A percentile compares a stretch with the other conserved stretches of the same genome.
These are phyloP conservation scores for Tetrao urogallus DNA, from an alignment of 2,113 vertebrate species.

Conservation along the genomic window DNA sequence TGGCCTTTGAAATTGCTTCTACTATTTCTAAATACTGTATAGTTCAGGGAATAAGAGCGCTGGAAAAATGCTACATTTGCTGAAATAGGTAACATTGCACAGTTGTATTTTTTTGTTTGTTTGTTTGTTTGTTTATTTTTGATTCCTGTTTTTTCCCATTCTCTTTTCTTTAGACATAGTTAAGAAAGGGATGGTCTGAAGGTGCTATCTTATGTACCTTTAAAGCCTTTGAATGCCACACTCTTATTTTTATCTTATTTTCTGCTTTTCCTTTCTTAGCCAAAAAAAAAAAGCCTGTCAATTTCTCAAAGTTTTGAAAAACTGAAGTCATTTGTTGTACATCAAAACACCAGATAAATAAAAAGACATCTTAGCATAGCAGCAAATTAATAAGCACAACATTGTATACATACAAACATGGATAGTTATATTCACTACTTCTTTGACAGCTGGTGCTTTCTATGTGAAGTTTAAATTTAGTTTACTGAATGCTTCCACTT, in stretches of 20 bases:
- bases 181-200: constrained; percentile 40
- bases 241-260: background rate
- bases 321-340: background rate
- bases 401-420: background rate
- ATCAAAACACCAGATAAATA: background rate
- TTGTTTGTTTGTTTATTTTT: background rate
- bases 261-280: constrained; percentile 29
- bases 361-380: background rate
- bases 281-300: background rate
- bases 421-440: background rate
- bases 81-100: constrained; percentile 65
- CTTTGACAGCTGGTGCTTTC: background rate
- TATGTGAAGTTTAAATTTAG: background rate
- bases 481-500: background rate
- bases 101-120: background rate
- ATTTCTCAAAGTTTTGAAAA: constrained; percentile 4
- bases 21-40: constrained; percentile 55
- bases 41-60: constrained; percentile 63
- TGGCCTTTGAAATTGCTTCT: constrained; percentile 58
- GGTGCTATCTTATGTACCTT: constrained; percentile 12
- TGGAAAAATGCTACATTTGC: constrained; percentile 41
- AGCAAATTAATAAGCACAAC: constrained; percentile 9
- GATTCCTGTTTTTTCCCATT: background rate
- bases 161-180: constrained; percentile 1
- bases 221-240: constrained; percentile 16